A percentile compares a stretch with the other conserved stretches of the same genome.
Conservation (phyloP, 1,140 invertebrate species). For the Diachasmimorpha longicaudata region DNA sequence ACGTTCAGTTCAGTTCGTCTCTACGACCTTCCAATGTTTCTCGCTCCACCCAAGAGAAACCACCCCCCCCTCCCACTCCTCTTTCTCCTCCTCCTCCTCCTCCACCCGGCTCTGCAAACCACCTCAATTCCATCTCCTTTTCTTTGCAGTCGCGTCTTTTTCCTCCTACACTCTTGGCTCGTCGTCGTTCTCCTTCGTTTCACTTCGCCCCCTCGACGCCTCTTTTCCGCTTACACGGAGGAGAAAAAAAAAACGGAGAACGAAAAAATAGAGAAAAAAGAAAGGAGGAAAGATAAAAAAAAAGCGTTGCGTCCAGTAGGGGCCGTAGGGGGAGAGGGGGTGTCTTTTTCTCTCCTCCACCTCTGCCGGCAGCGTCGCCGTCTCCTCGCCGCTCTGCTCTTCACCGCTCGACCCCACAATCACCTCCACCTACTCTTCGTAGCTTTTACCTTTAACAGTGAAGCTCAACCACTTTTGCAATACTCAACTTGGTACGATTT, state of each 20-base stretch:
- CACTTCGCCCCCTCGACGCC: conserved; percentile 17
- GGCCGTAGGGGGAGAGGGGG: conserved; percentile 50
- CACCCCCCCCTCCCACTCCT: conserved; percentile 14
- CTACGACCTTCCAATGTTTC: conserved; percentile 20
- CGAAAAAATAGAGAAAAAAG: conserved; percentile 16
- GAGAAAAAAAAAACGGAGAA: conserved; percentile 1
- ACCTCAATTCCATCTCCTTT: conserved; percentile 22
- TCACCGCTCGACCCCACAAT: not conserved
- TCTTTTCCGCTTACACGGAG: conserved; percentile 13
- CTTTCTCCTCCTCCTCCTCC: conserved; percentile 1
- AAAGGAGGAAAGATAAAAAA: conserved; percentile 31
- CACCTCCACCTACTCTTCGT: conserved; percentile 19
- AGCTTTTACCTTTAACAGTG: conserved; percentile 42
- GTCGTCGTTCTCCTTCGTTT: conserved; percentile 21
- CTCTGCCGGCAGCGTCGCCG: no score
- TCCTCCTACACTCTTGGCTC: conserved; percentile 11
- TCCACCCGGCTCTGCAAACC: conserved; percentile 22
- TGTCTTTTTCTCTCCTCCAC: conserved; percentile 53
- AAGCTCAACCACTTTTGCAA: conserved; percentile 52
- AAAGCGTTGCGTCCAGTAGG: conserved; percentile 56
- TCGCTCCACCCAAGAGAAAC: conserved; percentile 9
- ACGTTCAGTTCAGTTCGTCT: not conserved
- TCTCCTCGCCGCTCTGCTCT: conserved; percentile 20
- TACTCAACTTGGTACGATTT: not conserved
- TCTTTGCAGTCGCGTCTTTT: conserved; percentile 19